These are phyloP conservation scores for Pseudomyrmex gracilis DNA, from an alignment of 1,140 invertebrate genomes.

Conservation along the genomic window DNA sequence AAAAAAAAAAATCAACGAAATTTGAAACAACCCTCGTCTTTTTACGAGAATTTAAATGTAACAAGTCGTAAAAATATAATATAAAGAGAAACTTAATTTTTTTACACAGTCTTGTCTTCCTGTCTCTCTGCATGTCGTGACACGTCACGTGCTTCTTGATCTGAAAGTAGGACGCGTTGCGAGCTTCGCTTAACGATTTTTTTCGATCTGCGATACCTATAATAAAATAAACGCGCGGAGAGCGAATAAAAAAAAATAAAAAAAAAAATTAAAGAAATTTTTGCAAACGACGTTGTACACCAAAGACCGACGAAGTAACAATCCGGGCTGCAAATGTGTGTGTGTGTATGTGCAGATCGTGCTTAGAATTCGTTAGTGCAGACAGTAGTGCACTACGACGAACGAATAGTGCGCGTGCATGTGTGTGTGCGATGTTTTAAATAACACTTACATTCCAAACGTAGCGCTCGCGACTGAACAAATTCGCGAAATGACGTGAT, in stretches of 20 bases:
- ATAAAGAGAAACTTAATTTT: not conserved
- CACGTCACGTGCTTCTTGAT: not conserved
- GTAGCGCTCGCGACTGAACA: not conserved
- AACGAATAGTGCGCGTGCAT: not conserved
- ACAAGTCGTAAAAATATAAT: too few relatives aligned
- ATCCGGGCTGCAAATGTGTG: conserved; percentile 13
- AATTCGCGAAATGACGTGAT: not conserved
- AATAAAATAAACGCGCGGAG: not conserved
- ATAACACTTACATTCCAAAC: conserved; percentile 44
- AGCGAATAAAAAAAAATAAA: not conserved
- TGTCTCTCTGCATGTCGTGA: conserved; percentile 26
- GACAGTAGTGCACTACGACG: too few relatives aligned
- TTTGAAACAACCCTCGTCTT: conserved; percentile 33
- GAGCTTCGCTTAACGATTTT: not conserved
- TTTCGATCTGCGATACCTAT: not conserved
- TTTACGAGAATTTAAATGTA: too few relatives aligned
- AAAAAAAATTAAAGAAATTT: conserved; percentile 9
- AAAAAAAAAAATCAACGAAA: conserved; percentile 31
- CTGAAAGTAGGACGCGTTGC: conserved; percentile 1
- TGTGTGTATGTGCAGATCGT: not conserved
- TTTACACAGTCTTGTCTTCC: conserved; percentile 49
- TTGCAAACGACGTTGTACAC: conserved; percentile 8
- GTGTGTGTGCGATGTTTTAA: conserved; percentile 7
- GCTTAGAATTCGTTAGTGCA: not conserved
- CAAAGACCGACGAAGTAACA: conserved; percentile 43